Conservation (phyloP, 2,888 invertebrate species). For the Prosapia bicincta region DNA sequence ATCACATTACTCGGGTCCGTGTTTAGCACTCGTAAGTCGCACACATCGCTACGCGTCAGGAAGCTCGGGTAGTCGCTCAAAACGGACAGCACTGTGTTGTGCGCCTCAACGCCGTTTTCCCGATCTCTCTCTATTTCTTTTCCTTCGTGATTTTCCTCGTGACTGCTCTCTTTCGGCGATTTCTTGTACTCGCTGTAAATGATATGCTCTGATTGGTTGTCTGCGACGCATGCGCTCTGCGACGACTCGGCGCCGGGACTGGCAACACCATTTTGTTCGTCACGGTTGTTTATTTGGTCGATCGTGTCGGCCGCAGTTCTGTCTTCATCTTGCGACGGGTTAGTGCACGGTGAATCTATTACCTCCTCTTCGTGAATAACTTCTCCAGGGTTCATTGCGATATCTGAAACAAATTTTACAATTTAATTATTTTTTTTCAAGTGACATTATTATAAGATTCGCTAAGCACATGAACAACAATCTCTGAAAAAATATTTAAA, state of each 20-base stretch:
- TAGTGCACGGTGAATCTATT: not conserved
- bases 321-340: conserved; percentile 30
- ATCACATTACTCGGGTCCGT: not conserved
- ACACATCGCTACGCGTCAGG: not conserved
- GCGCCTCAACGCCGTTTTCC: not conserved
- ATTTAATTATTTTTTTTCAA: too few relatives aligned
- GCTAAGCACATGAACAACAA: too few relatives aligned
- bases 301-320: conserved; percentile 32
- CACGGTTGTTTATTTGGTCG: conserved; percentile 30
- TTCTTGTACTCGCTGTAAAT: conserved; percentile 5
- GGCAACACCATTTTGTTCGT: conserved; percentile 5
- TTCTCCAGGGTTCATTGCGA: not conserved
- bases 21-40: conserved; percentile 15
- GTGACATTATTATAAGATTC: too few relatives aligned
- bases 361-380: not conserved
- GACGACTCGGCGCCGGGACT: not conserved
- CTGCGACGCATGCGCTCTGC: conserved; percentile 18
- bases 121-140: not conserved
- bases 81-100: not conserved
- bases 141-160: not conserved
- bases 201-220: conserved; percentile 9
- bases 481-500: too few relatives aligned
- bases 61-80: not conserved
- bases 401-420: not conserved
- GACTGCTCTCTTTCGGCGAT: not conserved